A percentile compares a stretch with the other conserved stretches of the same genome.
phyloP scores from a whole-genome alignment of 1,140 invertebrate genomes.

The Mya arenaria region DNA sequence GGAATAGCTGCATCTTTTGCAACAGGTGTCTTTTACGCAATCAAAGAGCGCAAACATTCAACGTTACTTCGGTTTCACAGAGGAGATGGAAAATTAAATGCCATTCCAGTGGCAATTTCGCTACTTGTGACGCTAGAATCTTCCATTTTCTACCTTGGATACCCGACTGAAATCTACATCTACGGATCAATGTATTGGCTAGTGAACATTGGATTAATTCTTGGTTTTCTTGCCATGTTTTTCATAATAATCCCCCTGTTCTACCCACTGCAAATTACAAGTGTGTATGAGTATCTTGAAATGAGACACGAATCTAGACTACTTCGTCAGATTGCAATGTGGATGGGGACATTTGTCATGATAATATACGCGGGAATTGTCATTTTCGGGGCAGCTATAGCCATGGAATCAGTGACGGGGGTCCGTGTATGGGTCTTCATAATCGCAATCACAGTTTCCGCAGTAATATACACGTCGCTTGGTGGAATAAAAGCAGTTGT shows the following conservation, averaged over 20 bases:
- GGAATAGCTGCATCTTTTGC: slow-evolving; percentile 4
- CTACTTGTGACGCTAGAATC: slow-evolving; percentile 29
- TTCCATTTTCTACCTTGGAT: slow-evolving; percentile 22
- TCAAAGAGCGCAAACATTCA: not conserved
- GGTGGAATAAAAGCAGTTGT: slow-evolving; percentile 33
- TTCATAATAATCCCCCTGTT: slow-evolving; percentile 20
- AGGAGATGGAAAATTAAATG: slow-evolving; percentile 18
- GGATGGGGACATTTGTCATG: not conserved
- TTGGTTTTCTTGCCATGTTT: not conserved
- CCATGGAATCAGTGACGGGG: slow-evolving; percentile 10
- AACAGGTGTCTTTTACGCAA: not conserved
- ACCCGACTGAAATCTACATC: slow-evolving; percentile 18
- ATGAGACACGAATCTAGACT: not conserved
- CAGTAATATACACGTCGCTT: slow-evolving; percentile 23
- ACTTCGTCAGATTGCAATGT: slow-evolving; percentile 3
- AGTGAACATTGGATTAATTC: not conserved
- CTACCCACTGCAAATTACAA: slow-evolving; percentile 19
- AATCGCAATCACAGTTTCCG: not conserved
- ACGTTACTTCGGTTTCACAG: slow-evolving; percentile 3
- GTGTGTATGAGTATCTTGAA: slow-evolving; percentile 38
- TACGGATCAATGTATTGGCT: slow-evolving; percentile 9
- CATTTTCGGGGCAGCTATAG: slow-evolving; percentile 18
- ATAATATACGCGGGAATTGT: slow-evolving; percentile 6
- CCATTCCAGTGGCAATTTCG: slow-evolving; percentile 28
- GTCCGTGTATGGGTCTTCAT: not conserved